phyloP scores from a whole-genome alignment of 2,113 vertebrate genomes.

The Chunga burmeisteri region DNA sequence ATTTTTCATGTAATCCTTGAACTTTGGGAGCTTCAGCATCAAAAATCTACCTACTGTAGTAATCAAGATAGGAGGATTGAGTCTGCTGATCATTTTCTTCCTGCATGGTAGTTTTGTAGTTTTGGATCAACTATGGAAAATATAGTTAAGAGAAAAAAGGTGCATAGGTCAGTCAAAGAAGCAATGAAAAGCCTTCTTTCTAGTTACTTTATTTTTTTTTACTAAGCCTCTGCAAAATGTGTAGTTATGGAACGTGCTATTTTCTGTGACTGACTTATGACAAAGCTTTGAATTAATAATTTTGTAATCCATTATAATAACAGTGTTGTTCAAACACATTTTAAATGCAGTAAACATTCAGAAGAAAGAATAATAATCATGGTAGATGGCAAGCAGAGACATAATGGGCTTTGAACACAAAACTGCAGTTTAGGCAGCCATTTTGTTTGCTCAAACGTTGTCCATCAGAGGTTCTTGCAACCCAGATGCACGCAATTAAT shows the following conservation, averaged over 20 bases:
- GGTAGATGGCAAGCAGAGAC: neutral
- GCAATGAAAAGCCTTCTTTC: neutral
- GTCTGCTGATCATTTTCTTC: neutral
- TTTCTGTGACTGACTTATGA: neutral
- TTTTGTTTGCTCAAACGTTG: neutral
- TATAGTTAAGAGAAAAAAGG: neutral
- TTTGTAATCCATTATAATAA: neutral
- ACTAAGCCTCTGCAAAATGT: neutral
- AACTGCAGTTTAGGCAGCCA: neutral
- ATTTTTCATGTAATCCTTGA: neutral
- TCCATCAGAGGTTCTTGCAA: neutral
- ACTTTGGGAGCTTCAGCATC: neutral
- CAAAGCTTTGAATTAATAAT: neutral
- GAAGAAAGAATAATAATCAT: neutral
- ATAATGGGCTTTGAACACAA: neutral
- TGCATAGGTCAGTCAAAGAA: neutral
- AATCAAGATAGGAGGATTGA: neutral
- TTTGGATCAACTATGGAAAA: neutral
- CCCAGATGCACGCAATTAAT: neutral
- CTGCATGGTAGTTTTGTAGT: neutral
- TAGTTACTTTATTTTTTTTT: neutral
- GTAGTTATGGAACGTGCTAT: neutral
- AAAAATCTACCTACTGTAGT: neutral
- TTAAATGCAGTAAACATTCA: neutral
- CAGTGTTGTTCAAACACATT: neutral